phyloP scores from a whole-genome alignment of 2,888 invertebrate genomes.

The Callyntrura guangdongensis region DNA sequence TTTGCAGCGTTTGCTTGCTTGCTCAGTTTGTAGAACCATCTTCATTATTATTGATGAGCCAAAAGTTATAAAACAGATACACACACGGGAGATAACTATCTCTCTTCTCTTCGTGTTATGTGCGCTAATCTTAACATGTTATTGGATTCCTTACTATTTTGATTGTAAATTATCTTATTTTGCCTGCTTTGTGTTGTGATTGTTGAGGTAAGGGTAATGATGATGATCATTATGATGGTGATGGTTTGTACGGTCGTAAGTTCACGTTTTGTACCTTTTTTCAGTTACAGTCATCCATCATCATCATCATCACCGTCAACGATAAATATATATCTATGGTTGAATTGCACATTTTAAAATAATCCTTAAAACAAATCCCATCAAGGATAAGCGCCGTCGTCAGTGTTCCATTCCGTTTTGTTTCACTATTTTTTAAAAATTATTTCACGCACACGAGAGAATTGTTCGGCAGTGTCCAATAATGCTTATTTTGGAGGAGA shows the following conservation, averaged over 20 bases:
- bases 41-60: conserved; percentile 30
- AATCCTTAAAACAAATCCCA: conserved; percentile 11
- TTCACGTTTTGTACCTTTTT: conserved; percentile 16
- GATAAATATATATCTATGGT: not conserved
- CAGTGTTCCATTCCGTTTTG: not conserved
- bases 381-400: not conserved
- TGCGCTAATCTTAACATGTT: not conserved
- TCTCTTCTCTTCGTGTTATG: not conserved
- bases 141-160: not conserved
- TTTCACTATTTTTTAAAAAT: not conserved
- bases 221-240: not conserved
- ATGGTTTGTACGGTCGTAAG: conserved; percentile 28
- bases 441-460: not conserved
- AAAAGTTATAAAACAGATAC: conserved; percentile 38
- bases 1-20: not conserved
- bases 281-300: not conserved
- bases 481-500: conserved; percentile 24
- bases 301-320: too few relatives aligned
- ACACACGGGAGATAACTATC: conserved; percentile 11
- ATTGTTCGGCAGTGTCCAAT: conserved; percentile 19
- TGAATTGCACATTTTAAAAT: not conserved
- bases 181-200: conserved; percentile 20
- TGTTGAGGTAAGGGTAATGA: conserved; percentile 22
- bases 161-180: conserved; percentile 26
- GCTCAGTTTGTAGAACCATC: not conserved